Base-by-base conservation (phyloP, 2,113 vertebrate genomes). In the Pygoscelis antarcticus region DNA sequence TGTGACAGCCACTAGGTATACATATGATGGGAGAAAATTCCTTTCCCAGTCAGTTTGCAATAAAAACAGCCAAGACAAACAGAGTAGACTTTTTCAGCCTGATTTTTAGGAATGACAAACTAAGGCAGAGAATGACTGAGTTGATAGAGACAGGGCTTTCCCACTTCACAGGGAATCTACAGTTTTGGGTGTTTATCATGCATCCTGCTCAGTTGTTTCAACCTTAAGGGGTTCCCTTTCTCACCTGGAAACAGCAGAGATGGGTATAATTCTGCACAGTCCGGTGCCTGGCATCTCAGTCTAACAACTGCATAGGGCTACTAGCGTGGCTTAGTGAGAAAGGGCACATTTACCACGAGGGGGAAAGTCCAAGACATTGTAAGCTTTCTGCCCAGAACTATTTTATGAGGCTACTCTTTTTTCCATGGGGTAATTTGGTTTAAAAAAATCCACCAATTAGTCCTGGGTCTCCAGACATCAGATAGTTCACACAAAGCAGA, bases 401-500 rank as follows among this genome's bases (percentile, higher is more conserved):
- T 52, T 87, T 64, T 34, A 64, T 0, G 0, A 65, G 57, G 13
- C 5, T 83, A 3, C 14, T 82, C 7, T 26, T 76, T 85, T 70
- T 6, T 0, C 6, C 10, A 65, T 32, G 17, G 26, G 29, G 11
- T 54, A 62, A n/a, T 68, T 89, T 52, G 36, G 7, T 49, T 92
- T 51, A 4, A 57, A 52, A 83, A 83, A 34, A 8, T n/a, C 27
- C 12, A 65, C 8, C 10, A 34, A 1, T 47, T 60, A 64, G 9
- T 72, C 13, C 32, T 38, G 14, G 6, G 6, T 3, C 1, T 76
- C n/a, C 0, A 3, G 19, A 11, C 19, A 47, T 47, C 20, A 61
- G 52, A 23, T 6, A 64, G 26, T 38, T 60, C 1, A 1, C 14
- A 7, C 16, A 38, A 77, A 29, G 16, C 2, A 64, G 64, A 83